These are phyloP conservation scores for Trissolcus brochymenae DNA, from an alignment of 2,888 invertebrate genomes.

Conservation along the genomic window DNA sequence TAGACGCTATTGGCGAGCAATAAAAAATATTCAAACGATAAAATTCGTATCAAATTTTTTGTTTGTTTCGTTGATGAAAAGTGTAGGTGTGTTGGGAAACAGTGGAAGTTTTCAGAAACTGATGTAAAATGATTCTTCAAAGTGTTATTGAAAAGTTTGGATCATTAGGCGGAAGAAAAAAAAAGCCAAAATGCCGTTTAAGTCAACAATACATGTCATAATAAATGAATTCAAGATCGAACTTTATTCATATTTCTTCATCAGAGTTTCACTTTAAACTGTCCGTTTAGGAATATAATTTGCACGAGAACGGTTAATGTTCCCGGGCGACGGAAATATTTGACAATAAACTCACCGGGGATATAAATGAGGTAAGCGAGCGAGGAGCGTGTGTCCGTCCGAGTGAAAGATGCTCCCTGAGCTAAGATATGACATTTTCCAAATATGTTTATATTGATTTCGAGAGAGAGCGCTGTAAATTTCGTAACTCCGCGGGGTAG, in stretches of 20 bases:
- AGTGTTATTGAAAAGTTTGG: background rate
- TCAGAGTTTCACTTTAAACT: conserved; percentile 31
- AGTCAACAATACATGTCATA: conserved; percentile 11
- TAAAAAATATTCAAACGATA: conserved; percentile 48
- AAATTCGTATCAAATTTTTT: conserved; percentile 20
- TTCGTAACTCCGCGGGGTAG: conserved; percentile 67
- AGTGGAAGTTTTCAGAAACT: background rate
- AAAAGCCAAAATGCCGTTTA: conserved; percentile 37
- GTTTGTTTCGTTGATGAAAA: background rate
- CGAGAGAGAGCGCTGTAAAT: conserved; percentile 64
- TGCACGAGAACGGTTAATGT: conserved; percentile 41
- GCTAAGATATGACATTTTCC: conserved; percentile 44
- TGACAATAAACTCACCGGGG: conserved; percentile 45
- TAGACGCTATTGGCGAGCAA: conserved; percentile 34
- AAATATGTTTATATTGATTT: conserved; percentile 67
- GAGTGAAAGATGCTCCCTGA: conserved; percentile 37
- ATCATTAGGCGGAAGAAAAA: background rate
- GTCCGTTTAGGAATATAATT: conserved; percentile 26
- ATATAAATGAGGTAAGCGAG: conserved; percentile 39
- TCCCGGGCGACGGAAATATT: conserved; percentile 28
- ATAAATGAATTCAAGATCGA: conserved; percentile 11
- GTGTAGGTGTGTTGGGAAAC: background rate
- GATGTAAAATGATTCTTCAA: background rate
- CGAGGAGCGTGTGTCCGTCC: conserved; percentile 30
- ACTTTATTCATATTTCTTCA: conserved; percentile 35